Percentiles rank a stretch among this genome's conserved stretches.
Conservation (phyloP, 2,888 invertebrate species). For the Agonum fuliginosum region DNA sequence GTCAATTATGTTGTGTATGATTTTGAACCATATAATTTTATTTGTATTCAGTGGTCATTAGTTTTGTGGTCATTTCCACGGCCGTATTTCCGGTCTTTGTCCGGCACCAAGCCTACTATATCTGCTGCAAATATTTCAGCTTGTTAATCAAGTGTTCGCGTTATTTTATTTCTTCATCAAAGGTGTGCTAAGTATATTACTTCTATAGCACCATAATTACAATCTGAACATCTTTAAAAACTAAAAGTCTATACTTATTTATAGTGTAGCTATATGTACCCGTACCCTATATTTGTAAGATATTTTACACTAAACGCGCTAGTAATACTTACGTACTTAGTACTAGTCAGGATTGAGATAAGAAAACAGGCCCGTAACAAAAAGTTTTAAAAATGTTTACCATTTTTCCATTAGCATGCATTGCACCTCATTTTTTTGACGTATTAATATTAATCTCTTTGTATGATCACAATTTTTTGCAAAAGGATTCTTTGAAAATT, state of each 20-base stretch:
- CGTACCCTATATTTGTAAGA: neutral
- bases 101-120: too few species aligned
- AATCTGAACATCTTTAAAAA: neutral
- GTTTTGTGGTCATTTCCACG: too few species aligned
- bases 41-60: too few species aligned
- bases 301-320: neutral
- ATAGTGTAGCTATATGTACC: neutral
- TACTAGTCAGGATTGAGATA: neutral
- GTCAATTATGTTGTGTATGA: too few species aligned
- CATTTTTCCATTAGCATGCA: too few species aligned
- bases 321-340: neutral
- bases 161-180: neutral
- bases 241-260: neutral
- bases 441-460: too few species aligned
- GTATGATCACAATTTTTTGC: too few species aligned
- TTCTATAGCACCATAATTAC: neutral
- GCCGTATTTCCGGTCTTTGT: too few species aligned
- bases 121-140: neutral
- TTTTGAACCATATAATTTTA: too few species aligned
- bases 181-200: neutral
- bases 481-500: too few species aligned
- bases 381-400: too few species aligned
- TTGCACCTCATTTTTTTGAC: too few species aligned
- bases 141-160: neutral
- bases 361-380: neutral